phyloP scores from a whole-genome alignment of 2,113 vertebrate genomes.

The Glaucidium brasilianum region DNA sequence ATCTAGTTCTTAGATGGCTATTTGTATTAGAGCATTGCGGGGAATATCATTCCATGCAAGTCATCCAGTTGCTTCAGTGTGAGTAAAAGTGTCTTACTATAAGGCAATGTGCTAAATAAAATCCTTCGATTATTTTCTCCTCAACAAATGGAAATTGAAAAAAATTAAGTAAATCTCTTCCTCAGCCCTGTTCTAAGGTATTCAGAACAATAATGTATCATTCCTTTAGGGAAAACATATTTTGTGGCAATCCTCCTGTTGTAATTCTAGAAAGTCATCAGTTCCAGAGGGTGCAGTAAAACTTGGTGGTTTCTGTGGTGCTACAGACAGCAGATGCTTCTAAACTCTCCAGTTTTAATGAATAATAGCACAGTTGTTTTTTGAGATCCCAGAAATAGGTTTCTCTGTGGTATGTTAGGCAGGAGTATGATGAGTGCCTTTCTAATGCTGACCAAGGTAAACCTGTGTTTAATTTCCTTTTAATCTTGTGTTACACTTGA shows the following conservation, averaged over 20 bases:
- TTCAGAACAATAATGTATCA: not conserved
- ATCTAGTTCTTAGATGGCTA: not conserved
- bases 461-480: not conserved
- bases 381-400: not conserved
- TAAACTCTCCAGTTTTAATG: not conserved
- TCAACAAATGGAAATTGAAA: not conserved
- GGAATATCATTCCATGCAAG: not conserved
- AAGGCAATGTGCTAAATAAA: not conserved
- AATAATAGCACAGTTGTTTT: not conserved
- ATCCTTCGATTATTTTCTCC: not conserved
- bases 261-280: not conserved
- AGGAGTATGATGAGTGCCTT: not conserved
- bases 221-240: not conserved
- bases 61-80: not conserved
- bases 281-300: not conserved
- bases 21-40: not conserved
- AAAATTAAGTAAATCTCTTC: not conserved
- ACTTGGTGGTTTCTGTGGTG: not conserved
- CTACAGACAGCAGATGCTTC: not conserved
- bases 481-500: slow-evolving; percentile 15
- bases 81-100: not conserved
- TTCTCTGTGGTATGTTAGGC: not conserved
- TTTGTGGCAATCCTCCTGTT: not conserved
- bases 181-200: not conserved
- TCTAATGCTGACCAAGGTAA: not conserved